Conservation (phyloP, 2,888 invertebrate genomes). For the Drosophila bunnanda region DNA sequence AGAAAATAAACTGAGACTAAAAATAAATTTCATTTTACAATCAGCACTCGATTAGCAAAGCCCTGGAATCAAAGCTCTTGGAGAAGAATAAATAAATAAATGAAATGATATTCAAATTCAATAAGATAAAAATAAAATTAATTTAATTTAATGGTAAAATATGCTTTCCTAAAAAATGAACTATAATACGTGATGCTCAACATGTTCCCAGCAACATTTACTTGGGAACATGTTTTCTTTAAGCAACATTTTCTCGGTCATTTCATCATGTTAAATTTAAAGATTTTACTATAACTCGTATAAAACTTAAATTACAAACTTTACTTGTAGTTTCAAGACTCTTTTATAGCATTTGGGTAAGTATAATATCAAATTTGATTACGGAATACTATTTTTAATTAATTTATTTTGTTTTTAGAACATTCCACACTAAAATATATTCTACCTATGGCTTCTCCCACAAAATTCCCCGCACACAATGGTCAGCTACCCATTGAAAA, state of each 20-base stretch:
- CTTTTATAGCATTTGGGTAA: neutral
- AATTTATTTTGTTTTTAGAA: neutral
- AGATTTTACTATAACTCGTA: neutral
- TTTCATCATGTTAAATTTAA: neutral
- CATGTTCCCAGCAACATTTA: neutral
- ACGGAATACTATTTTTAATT: too few relatives aligned
- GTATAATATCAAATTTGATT: neutral
- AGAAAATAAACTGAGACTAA: neutral
- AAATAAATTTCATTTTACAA: neutral
- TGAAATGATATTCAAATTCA: neutral
- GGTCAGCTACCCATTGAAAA: constrained; percentile 14
- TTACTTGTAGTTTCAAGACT: neutral
- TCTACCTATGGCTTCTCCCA: neutral
- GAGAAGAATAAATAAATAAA: neutral
- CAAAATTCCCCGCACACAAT: constrained; percentile 10
- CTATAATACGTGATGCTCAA: too few relatives aligned
- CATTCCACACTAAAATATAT: neutral
- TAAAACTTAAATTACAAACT: neutral
- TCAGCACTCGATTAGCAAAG: neutral
- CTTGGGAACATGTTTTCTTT: neutral
- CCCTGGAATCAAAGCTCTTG: too few relatives aligned
- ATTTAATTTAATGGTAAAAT: neutral
- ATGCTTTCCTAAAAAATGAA: too few relatives aligned
- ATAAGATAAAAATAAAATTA: neutral
- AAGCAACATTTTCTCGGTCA: neutral